phyloP scores from a whole-genome alignment of 2,888 invertebrate species.

The Clitarchus hookeri region DNA sequence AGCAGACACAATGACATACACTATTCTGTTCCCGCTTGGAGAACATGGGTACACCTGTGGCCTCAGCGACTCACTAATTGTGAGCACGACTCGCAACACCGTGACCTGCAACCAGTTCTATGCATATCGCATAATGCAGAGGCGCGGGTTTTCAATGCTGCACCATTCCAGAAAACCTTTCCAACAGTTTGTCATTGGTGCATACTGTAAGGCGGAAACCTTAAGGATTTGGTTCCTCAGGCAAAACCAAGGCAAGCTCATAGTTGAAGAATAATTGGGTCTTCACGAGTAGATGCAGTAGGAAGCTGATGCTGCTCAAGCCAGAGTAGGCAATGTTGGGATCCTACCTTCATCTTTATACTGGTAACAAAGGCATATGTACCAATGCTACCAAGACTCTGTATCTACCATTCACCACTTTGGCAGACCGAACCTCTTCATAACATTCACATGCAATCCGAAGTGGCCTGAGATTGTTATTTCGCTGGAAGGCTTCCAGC shows the following conservation, averaged over 20 bases:
- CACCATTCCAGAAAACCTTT: neutral
- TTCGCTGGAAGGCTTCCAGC: neutral
- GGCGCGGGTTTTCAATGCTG: neutral
- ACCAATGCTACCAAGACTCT: neutral
- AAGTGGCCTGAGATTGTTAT: slow-evolving; percentile 2
- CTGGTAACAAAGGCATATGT: slow-evolving; percentile 25
- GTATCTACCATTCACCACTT: neutral
- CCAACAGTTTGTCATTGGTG: neutral
- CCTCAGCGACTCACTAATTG: neutral
- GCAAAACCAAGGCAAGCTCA: neutral
- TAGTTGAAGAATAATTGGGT: neutral
- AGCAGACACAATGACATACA: too few relatives aligned
- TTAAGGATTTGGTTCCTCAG: neutral
- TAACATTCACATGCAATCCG: slow-evolving; percentile 23
- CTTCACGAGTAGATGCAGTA: neutral
- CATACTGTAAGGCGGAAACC: neutral
- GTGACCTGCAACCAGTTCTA: neutral
- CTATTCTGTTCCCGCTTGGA: too few relatives aligned
- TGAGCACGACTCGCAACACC: neutral
- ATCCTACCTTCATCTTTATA: neutral
- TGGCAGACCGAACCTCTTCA: neutral
- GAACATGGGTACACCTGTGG: too few relatives aligned
- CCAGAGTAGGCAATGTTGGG: neutral
- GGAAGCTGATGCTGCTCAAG: neutral
- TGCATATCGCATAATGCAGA: too few relatives aligned